These are phyloP conservation scores for Drosophila eugracilis DNA, from an alignment of 1,140 invertebrate species.

Conservation along the genomic window DNA sequence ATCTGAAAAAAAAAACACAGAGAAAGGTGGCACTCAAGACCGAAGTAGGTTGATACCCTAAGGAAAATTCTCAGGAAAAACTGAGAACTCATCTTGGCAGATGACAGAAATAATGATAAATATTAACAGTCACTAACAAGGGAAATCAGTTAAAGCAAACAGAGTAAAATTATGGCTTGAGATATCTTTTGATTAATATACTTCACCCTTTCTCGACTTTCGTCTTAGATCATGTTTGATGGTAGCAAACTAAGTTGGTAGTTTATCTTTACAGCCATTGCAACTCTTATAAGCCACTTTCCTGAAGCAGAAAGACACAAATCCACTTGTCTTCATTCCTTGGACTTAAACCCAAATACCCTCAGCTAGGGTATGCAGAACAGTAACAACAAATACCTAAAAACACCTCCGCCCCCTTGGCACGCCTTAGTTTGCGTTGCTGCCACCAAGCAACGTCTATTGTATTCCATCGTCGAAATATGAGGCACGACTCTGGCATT, in stretches of 20 bases:
- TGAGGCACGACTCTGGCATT: conserved; percentile 82
- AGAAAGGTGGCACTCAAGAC: conserved; percentile 9
- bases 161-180: too few species aligned
- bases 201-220: too few species aligned
- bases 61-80: neutral
- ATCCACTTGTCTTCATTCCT: neutral
- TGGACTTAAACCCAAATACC: neutral
- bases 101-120: too few species aligned
- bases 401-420: conserved; percentile 78
- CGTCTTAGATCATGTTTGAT: too few species aligned
- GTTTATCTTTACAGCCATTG: too few species aligned
- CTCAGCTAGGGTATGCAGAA: conserved; percentile 17
- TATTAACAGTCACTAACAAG: too few species aligned
- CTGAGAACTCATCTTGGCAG: too few species aligned
- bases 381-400: conserved; percentile 37
- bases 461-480: conserved; percentile 82
- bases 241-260: too few species aligned
- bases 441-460: conserved; percentile 61
- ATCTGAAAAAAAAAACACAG: conserved; percentile 22
- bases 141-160: too few species aligned
- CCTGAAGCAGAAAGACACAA: too few species aligned
- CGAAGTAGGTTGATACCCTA: conserved; percentile 31
- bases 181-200: too few species aligned
- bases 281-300: too few species aligned
- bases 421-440: conserved; percentile 55